These are phyloP conservation scores for Heliconius ethilla DNA, from an alignment of 2,888 invertebrate species.

Conservation along the genomic window DNA sequence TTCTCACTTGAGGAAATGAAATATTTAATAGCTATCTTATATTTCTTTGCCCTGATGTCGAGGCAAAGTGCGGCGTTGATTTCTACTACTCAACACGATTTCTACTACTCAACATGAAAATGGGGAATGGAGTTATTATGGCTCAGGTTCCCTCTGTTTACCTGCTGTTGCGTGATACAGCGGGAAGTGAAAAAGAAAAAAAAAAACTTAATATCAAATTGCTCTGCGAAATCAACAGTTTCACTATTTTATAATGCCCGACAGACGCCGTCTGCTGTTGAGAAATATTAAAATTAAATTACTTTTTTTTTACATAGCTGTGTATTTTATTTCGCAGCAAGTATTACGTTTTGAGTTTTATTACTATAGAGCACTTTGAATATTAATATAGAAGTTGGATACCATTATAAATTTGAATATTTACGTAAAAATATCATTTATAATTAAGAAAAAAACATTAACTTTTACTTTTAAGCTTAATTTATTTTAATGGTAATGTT, in stretches of 20 bases:
- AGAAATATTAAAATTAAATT: conserved; percentile 43
- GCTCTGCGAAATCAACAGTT: conserved; percentile 35
- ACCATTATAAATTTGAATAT: conserved; percentile 3
- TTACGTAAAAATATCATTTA: conserved; percentile 17
- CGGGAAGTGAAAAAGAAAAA: too few relatives aligned
- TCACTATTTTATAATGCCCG: conserved; percentile 37
- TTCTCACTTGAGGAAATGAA: too few relatives aligned
- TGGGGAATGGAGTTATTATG: too few relatives aligned
- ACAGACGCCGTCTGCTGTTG: conserved; percentile 39
- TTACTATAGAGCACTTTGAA: conserved; percentile 24
- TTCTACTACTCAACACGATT: too few relatives aligned
- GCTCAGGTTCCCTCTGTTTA: too few relatives aligned
- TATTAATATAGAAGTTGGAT: conserved; percentile 20
- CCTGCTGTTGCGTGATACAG: too few relatives aligned
- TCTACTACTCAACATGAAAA: too few relatives aligned
- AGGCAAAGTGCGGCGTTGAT: too few relatives aligned
- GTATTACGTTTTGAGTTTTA: conserved; percentile 36
- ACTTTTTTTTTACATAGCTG: conserved; percentile 30
- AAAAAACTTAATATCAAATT: conserved; percentile 30
- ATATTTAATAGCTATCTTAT: too few relatives aligned
- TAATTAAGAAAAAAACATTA: conserved; percentile 12
- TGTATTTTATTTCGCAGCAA: conserved; percentile 38
- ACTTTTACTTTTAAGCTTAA: conserved; percentile 19
- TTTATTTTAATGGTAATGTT: conserved; percentile 5
- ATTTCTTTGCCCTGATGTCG: too few relatives aligned